Percentiles rank a stretch among this genome's conserved stretches.
These are phyloP conservation scores for Cryptotermes secundus DNA, from an alignment of 1,140 invertebrate species.

Conservation along the genomic window DNA sequence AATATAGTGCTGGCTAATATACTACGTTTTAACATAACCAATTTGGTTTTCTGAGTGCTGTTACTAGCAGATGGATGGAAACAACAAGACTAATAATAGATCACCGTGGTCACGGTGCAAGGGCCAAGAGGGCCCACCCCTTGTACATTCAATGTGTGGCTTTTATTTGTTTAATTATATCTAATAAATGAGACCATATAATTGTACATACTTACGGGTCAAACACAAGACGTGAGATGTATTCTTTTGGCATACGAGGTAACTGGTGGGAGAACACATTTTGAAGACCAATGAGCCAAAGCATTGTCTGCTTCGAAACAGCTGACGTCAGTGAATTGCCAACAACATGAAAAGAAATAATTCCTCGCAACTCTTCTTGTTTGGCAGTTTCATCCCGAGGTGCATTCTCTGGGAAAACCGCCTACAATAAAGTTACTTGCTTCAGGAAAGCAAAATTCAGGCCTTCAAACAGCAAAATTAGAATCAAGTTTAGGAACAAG, in stretches of 20 bases:
- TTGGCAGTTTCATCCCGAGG: slow-evolving; percentile 90
- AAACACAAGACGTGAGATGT: slow-evolving; percentile 95
- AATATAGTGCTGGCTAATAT: too few relatives aligned
- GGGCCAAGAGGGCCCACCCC: too few relatives aligned
- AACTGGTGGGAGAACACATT: slow-evolving; percentile 96
- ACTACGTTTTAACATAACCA: too few relatives aligned
- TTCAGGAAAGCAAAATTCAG: background rate
- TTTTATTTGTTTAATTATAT: background rate
- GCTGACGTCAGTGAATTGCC: slow-evolving; percentile 87
- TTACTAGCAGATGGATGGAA: too few relatives aligned
- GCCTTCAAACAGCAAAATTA: too few relatives aligned
- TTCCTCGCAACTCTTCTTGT: slow-evolving; percentile 81
- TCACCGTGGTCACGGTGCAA: too few relatives aligned
- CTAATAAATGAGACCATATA: too few relatives aligned
- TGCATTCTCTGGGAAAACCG: slow-evolving; percentile 78
- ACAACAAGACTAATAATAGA: too few relatives aligned
- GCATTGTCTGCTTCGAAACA: slow-evolving; percentile 86
- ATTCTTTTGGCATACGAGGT: slow-evolving; percentile 97
- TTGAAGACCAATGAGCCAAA: slow-evolving; percentile 91
- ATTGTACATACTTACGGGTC: slow-evolving; percentile 74
- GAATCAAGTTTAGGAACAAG: too few relatives aligned
- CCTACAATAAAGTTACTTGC: slow-evolving; percentile 43
- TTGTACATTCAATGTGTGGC: too few relatives aligned
- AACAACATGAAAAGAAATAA: slow-evolving; percentile 92
- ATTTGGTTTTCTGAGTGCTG: too few relatives aligned